phyloP scores from a whole-genome alignment of 2,888 invertebrate species.

The Automeris io region DNA sequence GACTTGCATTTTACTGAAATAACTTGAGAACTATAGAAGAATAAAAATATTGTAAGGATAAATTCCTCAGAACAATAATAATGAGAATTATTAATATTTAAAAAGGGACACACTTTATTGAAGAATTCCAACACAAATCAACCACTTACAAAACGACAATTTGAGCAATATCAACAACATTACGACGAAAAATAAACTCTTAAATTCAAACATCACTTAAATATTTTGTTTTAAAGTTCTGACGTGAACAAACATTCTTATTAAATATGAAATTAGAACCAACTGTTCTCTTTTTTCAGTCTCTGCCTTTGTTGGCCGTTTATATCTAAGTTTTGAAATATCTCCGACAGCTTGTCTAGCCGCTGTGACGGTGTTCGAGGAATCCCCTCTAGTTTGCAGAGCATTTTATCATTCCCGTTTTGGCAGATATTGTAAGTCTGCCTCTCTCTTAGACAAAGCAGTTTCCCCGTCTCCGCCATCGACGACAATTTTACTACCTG shows the following conservation, averaged over 20 bases:
- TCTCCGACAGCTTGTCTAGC: slow-evolving; percentile 57
- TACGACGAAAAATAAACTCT: slow-evolving; percentile 45
- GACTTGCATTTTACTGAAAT: no score
- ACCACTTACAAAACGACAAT: slow-evolving; percentile 30
- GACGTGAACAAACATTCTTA: slow-evolving; percentile 38
- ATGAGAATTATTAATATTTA: no score
- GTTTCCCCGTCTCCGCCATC: slow-evolving; percentile 60
- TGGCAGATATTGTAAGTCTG: slow-evolving; percentile 40
- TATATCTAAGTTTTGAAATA: slow-evolving; percentile 62
- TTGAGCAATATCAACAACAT: slow-evolving; percentile 60
- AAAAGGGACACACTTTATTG: slow-evolving; percentile 62
- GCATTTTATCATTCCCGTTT: slow-evolving; percentile 31
- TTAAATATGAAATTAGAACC: slow-evolving; percentile 48
- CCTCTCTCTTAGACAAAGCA: slow-evolving; percentile 55
- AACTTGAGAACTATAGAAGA: no score
- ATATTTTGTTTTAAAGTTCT: slow-evolving; percentile 23
- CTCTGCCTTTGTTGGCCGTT: slow-evolving; percentile 54
- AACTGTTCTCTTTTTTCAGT: slow-evolving; percentile 68
- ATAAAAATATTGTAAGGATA: no score
- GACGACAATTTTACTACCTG: slow-evolving; percentile 56
- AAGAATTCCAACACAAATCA: slow-evolving; percentile 29
- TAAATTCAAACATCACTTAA: slow-evolving; percentile 43
- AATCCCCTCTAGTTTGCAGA: slow-evolving; percentile 41
- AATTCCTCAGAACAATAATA: no score
- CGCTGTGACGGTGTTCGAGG: slow-evolving; percentile 52